Evolutionary conservation across 2,888 invertebrate species (phyloP).

Genomic region (Apantesis nais): DNA sequence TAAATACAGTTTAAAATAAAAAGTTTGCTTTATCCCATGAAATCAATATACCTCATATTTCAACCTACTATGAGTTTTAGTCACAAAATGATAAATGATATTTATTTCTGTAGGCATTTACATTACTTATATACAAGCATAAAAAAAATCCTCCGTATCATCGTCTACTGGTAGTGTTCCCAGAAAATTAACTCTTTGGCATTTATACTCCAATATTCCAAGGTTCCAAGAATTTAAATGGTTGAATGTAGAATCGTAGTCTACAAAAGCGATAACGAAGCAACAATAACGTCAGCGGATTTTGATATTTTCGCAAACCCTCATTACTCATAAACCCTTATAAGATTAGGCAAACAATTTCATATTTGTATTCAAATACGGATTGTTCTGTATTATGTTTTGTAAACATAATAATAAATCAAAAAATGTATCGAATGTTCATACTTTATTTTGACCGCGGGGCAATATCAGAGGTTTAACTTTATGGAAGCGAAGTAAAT

Average conservation of each 20-base stretch:
- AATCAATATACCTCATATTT: neutral
- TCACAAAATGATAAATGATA: too few species aligned
- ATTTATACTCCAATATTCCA: neutral
- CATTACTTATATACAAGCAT: too few species aligned
- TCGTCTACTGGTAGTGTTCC: too few species aligned
- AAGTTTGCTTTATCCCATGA: neutral
- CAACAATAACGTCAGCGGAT: conserved; percentile 13
- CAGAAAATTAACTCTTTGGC: neutral
- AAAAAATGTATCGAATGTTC: conserved; percentile 30
- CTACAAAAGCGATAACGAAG: conserved; percentile 13
- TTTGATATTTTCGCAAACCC: conserved; percentile 18
- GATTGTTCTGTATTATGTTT: conserved; percentile 26
- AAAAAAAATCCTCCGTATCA: too few species aligned
- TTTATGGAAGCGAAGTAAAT: conserved; percentile 65
- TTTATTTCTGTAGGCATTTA: too few species aligned
- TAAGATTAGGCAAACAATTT: conserved; percentile 23
- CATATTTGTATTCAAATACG: conserved; percentile 19
- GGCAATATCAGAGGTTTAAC: conserved; percentile 51
- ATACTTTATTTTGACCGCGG: conserved; percentile 36
- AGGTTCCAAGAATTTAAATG: conserved; percentile 1
- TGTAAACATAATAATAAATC: conserved; percentile 37
- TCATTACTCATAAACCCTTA: conserved; percentile 21
- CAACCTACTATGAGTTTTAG: too few species aligned
- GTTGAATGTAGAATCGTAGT: conserved; percentile 12
- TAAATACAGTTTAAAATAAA: neutral